Evolutionary conservation across 2,113 vertebrate species (phyloP).

Genomic region (Muntiacus muntjak): DNA sequence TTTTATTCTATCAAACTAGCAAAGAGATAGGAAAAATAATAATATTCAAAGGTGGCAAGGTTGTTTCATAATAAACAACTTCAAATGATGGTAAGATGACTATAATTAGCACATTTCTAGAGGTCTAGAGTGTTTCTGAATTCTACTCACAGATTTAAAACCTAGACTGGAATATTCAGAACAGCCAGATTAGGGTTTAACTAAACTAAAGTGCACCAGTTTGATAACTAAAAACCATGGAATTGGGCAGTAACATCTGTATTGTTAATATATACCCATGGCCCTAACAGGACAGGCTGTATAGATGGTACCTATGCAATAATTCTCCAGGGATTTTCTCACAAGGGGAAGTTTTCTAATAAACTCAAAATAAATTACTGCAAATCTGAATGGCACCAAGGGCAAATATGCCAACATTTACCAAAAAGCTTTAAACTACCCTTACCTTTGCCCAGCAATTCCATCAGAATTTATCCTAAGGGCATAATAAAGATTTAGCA

Average conservation of each 20-base stretch:
- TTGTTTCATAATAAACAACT: background rate
- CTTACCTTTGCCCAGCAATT: background rate
- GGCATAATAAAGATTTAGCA: background rate
- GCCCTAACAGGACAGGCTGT: background rate
- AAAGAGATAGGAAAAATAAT: background rate
- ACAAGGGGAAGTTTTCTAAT: background rate
- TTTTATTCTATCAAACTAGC: background rate
- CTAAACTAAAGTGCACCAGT: background rate
- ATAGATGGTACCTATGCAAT: background rate
- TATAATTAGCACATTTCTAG: background rate
- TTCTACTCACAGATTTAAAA: background rate
- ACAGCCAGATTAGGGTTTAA: background rate
- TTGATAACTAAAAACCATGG: background rate
- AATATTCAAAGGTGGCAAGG: background rate
- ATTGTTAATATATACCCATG: background rate
- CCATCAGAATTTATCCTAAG: background rate
- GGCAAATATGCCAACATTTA: background rate
- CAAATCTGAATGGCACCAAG: background rate
- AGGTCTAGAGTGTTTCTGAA: background rate
- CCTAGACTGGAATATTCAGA: background rate
- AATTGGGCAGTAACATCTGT: background rate
- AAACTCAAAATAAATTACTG: background rate
- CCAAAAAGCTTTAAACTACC: background rate
- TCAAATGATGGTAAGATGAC: background rate
- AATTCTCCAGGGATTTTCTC: background rate